Evolutionary conservation across 2,888 invertebrate genomes (phyloP).

Genomic region (Hydrotaea diabolus): DNA sequence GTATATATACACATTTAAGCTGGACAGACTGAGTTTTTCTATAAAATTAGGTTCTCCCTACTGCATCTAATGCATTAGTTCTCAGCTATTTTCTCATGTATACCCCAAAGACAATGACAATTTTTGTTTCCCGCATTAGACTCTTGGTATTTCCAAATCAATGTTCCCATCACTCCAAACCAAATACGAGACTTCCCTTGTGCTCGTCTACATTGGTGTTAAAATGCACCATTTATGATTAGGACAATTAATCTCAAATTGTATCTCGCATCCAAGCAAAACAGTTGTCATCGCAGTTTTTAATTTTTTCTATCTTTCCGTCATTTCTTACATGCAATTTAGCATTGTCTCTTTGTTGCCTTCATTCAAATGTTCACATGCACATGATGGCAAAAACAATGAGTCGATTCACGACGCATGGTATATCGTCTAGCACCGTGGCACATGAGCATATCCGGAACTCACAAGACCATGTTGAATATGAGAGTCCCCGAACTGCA

Average conservation of each 20-base stretch:
- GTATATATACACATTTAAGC: too few relatives aligned
- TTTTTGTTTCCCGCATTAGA: too few relatives aligned
- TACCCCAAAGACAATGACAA: too few relatives aligned
- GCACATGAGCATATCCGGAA: neutral
- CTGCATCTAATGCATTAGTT: too few relatives aligned
- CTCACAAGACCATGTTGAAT: neutral
- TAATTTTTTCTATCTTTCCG: conserved; percentile 62
- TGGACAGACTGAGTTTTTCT: too few relatives aligned
- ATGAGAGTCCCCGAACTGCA: neutral
- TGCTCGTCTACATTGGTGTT: conserved; percentile 73
- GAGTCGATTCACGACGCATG: neutral
- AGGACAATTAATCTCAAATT: conserved; percentile 61
- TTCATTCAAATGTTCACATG: conserved; percentile 36
- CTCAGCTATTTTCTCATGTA: too few relatives aligned
- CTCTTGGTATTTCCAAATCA: too few relatives aligned
- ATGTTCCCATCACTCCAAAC: conserved; percentile 61
- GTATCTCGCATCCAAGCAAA: conserved; percentile 67
- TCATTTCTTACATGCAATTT: conserved; percentile 72
- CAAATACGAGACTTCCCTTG: conserved; percentile 69
- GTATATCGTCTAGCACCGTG: neutral
- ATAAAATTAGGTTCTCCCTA: too few relatives aligned
- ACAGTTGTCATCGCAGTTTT: conserved; percentile 71
- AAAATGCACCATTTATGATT: conserved; percentile 66
- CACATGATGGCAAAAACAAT: neutral
- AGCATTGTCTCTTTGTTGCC: conserved; percentile 70